These are phyloP conservation scores for Arion vulgaris DNA, from an alignment of 1,140 invertebrate species.

Conservation along the genomic window DNA sequence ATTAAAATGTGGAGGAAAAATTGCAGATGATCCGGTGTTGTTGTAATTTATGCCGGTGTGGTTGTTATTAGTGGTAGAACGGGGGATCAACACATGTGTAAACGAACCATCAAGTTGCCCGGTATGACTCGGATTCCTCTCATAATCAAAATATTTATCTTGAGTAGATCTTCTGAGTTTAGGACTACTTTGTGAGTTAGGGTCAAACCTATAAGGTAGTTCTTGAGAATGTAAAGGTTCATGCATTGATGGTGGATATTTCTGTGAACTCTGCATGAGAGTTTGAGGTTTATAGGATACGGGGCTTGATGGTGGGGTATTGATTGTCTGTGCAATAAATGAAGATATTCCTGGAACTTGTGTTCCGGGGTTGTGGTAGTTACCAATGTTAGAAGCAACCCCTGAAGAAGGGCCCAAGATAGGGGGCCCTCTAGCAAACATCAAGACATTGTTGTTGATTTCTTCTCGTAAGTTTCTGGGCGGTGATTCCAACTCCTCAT, in stretches of 20 bases:
- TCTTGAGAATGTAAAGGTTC: neutral
- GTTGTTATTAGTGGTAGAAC: neutral
- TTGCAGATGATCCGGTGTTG: neutral
- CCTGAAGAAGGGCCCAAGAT: neutral
- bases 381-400: neutral
- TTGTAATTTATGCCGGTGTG: neutral
- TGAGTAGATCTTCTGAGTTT: neutral
- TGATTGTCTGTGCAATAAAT: neutral
- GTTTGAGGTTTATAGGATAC: neutral
- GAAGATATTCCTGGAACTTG: neutral
- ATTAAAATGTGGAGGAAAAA: neutral
- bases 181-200: slow-evolving; percentile 14
- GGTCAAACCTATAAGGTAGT: neutral
- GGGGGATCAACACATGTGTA: neutral
- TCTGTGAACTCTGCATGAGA: neutral
- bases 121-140: neutral
- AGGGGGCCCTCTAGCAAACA: neutral
- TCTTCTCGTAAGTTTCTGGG: slow-evolving; percentile 32
- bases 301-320: neutral
- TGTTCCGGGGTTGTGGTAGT: neutral
- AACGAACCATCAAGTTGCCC: neutral
- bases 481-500: slow-evolving; percentile 27
- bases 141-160: neutral
- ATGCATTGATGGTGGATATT: neutral
- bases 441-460: slow-evolving; percentile 33